Base-by-base conservation (phyloP, 2,888 invertebrate genomes). In the Chalcis sispes region DNA sequence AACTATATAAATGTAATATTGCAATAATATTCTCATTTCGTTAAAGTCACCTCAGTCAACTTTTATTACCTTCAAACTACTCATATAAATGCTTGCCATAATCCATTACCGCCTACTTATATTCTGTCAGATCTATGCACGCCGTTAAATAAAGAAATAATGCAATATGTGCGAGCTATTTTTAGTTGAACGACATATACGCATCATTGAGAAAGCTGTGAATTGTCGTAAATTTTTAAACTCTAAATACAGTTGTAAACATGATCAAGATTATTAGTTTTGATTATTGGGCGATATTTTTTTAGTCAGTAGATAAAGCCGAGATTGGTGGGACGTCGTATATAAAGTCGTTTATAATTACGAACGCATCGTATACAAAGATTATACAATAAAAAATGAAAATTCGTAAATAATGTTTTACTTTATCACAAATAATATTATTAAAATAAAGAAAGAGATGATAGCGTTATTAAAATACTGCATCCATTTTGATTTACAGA, bases 31-130 rank as follows among this genome's bases (percentile, higher is more conserved):
- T 73, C n/a, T 56, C 18, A 48, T 72, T 72, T 48, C 48, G 20
- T 5, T 29, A 23, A 8, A 2, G 27, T n/a, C 8, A 61, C 52
- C 66, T 50, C 54, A 52, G 69, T 74, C 69, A 74, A 32, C 46
- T 54, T 69, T 74, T 62, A 74, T 74, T 69, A 74, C 56, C 56
- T 54, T 46, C 48, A 3, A 48, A 40, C 25, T 42, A 1, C 27
- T 46, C n/a, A 29, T n/a, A 2, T 2, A 1, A 27, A 36, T 50
- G 36, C 52, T 73, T 62, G 56, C 40, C 67, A 74, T 56, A 62
- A 42, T 74, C 27, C 62, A 69, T 69, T 62, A 56, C 69, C 69
- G 62, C 62, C 62, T 69, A 74, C 69, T 69, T 46, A 15, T 25
- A 27, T 20, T 20, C 2, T 18, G n/a, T 10, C 25, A 23, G n/a